Base-by-base conservation (phyloP, 1,140 invertebrate genomes). In the Lepidurus apus region DNA sequence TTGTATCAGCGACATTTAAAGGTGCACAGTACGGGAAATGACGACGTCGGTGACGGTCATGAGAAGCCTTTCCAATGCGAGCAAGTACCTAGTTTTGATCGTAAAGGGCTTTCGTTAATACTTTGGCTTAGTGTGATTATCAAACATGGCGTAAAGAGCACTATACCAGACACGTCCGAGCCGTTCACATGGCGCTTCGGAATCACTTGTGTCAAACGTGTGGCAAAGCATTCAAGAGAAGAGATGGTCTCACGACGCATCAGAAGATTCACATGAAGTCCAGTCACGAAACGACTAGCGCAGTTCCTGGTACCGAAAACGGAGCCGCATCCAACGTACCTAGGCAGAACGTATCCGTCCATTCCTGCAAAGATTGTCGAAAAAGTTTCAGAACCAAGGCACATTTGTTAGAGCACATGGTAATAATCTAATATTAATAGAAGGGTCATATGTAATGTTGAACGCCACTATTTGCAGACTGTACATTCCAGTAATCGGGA, bases 121-220 rank as follows among this genome's bases (percentile, higher is more conserved):
- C 73, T 47, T 34, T 73, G 10, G 75, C 44, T 53, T 77, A 83
- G 73, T 85, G 84, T 80, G 34, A 78, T 10, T 85, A 85, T 74
- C 83, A 82, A 80, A 85, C 85, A 7, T 81, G 81, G 9, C 81
- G 83, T 11, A 85, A 85, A 76, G 85, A 85, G 74, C 85, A 86
- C 77, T 84, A 82, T 77, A 79, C 83, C 2, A 79, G 86, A 13
- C 86, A 87, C 77, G 78, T 83, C 7, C 84, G 82, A 26, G 84
- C 84, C 80, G 85, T 86, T 17, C 86, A 87, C 79, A 82, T 82
- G 17, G 81, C 84, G 26, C 76, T 82, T 43, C 80, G 86, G 13
- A 86, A 85, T 1, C 85, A 83, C 79, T 81, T 87, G 1, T 87
- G 86, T 82, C 85, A 87, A 75, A 79, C 81, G 0, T 87, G 86